Base-by-base conservation (phyloP, 2,888 invertebrate species). In the Atrina japonica region DNA sequence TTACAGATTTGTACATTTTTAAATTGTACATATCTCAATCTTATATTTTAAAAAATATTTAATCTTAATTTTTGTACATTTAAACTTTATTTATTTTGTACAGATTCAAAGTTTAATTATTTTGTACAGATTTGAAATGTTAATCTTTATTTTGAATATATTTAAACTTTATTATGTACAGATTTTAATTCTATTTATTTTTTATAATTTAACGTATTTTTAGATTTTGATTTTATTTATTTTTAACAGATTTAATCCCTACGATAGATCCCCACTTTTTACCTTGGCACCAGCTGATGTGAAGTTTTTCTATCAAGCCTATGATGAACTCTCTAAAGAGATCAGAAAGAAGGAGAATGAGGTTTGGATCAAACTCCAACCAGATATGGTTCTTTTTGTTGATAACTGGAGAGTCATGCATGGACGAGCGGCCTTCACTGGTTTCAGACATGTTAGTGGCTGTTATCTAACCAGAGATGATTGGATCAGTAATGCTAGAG, bases 341-440 rank as follows among this genome's bases (percentile, higher is more conserved):
- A 77, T 89, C 27, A 65, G 73, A 40, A 50, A 77, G 47, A 64
- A 77, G n/a, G 70, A 90, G 93, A 56, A 91, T 93, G 16, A 90
- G 52, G 65, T 81, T 59, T 81, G 83, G 83, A 65, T 91, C 14
- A 81, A 80, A 40, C 81, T 92, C 25, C 85, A 87, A 47, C 95
- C 95, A 66, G 96, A 96, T 25, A 93, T 92, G 16, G 93, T 95
- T 11, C 91, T 95, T 75, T 93, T 94, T 60, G 93, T 95, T 82
- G 95, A 96, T 86, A 96, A 96, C 90, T 96, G 95, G 93, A 92
- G 96, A 64, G 92, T 95, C 1, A 90, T 95, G 1, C 96, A 96
- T 82, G 96, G 95, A 0, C 92, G 96, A 56, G 92, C 93, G 0
- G 92, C 92, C 0, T 96, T 94, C 86, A 92, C 93, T 0, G 96